Conservation (phyloP, 1,140 invertebrate genomes). For the Rhizoglyphus robini region DNA sequence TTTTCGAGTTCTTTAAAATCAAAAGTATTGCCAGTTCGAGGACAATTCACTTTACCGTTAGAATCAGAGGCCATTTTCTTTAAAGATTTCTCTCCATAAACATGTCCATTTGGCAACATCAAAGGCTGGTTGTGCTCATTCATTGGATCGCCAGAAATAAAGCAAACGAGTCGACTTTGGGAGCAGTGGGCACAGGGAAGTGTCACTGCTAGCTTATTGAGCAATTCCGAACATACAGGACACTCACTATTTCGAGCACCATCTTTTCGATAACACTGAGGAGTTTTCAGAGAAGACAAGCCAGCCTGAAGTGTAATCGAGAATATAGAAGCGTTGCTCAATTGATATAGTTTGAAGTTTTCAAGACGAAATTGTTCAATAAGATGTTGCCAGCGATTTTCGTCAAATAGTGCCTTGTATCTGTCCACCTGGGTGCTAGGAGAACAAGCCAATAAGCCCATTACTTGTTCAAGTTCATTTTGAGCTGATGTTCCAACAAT, state of each 20-base stretch:
- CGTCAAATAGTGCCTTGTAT: slow-evolving; percentile 50
- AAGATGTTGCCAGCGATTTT: slow-evolving; percentile 59
- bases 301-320: slow-evolving; percentile 80
- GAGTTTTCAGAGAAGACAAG: slow-evolving; percentile 85
- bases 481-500: slow-evolving; percentile 46
- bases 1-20: slow-evolving; percentile 78
- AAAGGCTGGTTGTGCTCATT: slow-evolving; percentile 96
- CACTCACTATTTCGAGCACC: slow-evolving; percentile 59
- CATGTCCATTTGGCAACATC: slow-evolving; percentile 94
- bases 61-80: slow-evolving; percentile 75
- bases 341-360: slow-evolving; percentile 83
- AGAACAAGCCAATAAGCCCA: slow-evolving; percentile 86
- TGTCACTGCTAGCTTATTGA: slow-evolving; percentile 68
- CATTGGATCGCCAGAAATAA: slow-evolving; percentile 74
- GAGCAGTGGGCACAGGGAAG: slow-evolving; percentile 92
- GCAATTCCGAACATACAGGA: slow-evolving; percentile 75
- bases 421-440: slow-evolving; percentile 51
- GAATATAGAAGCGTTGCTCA: slow-evolving; percentile 78
- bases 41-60: slow-evolving; percentile 72
- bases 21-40: slow-evolving; percentile 77
- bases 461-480: slow-evolving; percentile 74
- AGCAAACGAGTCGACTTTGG: slow-evolving; percentile 80
- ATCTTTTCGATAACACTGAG: slow-evolving; percentile 41
- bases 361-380: slow-evolving; percentile 82
- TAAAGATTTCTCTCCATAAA: slow-evolving; percentile 86